Conservation (phyloP, 1,140 invertebrate genomes). For the Zaprionus vittiger region DNA sequence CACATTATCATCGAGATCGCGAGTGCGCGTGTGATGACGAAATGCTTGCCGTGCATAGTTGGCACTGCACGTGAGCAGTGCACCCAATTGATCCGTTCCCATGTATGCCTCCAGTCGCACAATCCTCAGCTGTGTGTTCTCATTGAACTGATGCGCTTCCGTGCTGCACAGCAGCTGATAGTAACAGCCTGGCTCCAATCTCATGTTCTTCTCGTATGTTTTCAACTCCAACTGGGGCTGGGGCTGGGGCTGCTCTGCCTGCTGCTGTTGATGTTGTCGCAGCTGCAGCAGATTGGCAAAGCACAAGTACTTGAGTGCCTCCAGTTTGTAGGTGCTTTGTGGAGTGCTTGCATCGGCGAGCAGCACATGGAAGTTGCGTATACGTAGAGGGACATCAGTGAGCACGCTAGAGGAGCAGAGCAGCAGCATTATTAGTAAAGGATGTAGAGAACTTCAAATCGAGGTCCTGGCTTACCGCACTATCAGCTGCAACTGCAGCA, state of each 20-base stretch:
- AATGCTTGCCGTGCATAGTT: conserved; percentile 64
- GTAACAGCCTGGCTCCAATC: conserved; percentile 71
- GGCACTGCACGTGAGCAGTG: conserved; percentile 67
- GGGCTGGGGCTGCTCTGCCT: neutral
- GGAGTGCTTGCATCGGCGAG: conserved; percentile 70
- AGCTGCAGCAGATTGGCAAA: conserved; percentile 62
- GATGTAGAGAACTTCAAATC: neutral
- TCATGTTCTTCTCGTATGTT: conserved; percentile 66
- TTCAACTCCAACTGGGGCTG: conserved; percentile 30
- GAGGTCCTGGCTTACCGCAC: conserved; percentile 77
- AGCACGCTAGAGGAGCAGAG: conserved; percentile 53
- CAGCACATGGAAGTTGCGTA: conserved; percentile 67
- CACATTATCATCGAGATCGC: conserved; percentile 82
- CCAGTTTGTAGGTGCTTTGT: conserved; percentile 66
- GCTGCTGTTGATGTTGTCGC: conserved; percentile 35
- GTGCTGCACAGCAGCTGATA: conserved; percentile 74
- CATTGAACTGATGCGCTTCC: conserved; percentile 78
- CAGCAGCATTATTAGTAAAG: neutral
- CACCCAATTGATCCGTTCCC: conserved; percentile 74
- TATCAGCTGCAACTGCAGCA: conserved; percentile 85
- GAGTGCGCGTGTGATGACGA: conserved; percentile 73
- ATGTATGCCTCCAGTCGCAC: conserved; percentile 72
- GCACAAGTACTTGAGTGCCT: conserved; percentile 66
- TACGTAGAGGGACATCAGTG: conserved; percentile 77
- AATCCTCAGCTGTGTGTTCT: conserved; percentile 80